These are phyloP conservation scores for Phalacrocorax aristotelis DNA, from an alignment of 2,113 vertebrate genomes.

Conservation along the genomic window DNA sequence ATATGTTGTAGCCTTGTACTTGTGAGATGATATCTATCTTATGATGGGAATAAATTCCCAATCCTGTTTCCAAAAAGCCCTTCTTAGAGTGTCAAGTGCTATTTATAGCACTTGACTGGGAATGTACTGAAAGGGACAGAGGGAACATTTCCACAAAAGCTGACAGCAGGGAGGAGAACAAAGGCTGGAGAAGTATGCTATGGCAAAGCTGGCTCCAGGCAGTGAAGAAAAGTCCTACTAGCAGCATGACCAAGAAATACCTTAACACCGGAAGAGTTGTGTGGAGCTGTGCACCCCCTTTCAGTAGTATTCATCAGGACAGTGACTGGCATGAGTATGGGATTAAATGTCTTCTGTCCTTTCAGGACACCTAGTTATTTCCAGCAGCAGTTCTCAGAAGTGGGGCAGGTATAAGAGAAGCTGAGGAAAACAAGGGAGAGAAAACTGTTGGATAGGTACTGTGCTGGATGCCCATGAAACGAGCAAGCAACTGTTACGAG, in stretches of 20 bases:
- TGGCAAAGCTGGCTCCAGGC: neutral
- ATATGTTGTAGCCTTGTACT: neutral
- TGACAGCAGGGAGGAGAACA: no score
- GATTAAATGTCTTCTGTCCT: neutral
- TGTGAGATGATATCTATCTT: neutral
- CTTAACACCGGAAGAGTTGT: neutral
- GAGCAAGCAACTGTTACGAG: neutral
- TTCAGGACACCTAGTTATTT: neutral
- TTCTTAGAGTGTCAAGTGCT: neutral
- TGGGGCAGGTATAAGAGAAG: neutral
- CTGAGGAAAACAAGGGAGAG: neutral
- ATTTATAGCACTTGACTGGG: neutral
- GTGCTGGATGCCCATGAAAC: neutral
- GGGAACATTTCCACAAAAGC: neutral
- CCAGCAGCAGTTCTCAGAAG: neutral
- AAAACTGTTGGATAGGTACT: neutral
- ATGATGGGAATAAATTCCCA: neutral
- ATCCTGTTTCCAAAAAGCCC: neutral
- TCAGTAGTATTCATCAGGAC: neutral
- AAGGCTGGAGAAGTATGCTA: neutral
- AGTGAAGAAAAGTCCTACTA: neutral
- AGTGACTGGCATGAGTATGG: fast-evolving
- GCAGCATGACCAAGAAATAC: neutral
- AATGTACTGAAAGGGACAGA: neutral
- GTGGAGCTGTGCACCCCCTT: neutral